These are phyloP conservation scores for Bellardia bayeri DNA, from an alignment of 2,888 invertebrate species.

Conservation along the genomic window DNA sequence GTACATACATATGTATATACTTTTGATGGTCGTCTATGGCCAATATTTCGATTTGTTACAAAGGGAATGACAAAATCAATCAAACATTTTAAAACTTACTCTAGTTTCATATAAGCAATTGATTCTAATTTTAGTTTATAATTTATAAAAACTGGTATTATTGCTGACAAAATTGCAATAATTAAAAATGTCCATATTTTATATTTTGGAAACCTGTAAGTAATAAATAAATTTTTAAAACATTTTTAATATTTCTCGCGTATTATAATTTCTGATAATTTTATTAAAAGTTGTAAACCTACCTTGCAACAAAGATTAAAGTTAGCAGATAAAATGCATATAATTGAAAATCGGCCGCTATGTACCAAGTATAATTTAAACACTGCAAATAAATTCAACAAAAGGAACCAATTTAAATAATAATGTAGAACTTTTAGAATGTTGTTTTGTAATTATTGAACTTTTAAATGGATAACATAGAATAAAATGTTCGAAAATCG, in stretches of 20 bases:
- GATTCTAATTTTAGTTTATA: constrained; percentile 78
- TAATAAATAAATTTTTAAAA: neutral
- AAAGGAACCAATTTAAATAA: neutral
- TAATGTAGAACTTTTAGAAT: too few species aligned
- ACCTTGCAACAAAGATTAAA: constrained; percentile 78
- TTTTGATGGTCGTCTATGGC: too few species aligned
- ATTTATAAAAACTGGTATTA: constrained; percentile 75
- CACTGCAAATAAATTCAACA: constrained; percentile 76
- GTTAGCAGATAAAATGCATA: constrained; percentile 78
- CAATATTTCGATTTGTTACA: too few species aligned
- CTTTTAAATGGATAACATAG: too few species aligned
- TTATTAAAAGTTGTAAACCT: constrained; percentile 26
- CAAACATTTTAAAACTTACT: constrained; percentile 76
- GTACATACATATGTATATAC: too few species aligned
- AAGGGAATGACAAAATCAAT: too few species aligned
- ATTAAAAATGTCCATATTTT: constrained; percentile 24
- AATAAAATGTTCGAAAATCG: too few species aligned
- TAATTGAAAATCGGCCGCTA: constrained; percentile 81
- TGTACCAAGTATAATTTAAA: constrained; percentile 81
- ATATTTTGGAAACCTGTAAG: constrained; percentile 51
- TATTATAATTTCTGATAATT: neutral
- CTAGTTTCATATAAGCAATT: constrained; percentile 78
- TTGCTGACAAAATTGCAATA: constrained; percentile 29
- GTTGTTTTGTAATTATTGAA: too few species aligned
- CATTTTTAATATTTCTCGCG: neutral